Percentiles rank a stretch among this genome's conserved stretches.
Evolutionary conservation across 1,140 invertebrate species (phyloP).

Genomic region (Danaus melanippus): DNA sequence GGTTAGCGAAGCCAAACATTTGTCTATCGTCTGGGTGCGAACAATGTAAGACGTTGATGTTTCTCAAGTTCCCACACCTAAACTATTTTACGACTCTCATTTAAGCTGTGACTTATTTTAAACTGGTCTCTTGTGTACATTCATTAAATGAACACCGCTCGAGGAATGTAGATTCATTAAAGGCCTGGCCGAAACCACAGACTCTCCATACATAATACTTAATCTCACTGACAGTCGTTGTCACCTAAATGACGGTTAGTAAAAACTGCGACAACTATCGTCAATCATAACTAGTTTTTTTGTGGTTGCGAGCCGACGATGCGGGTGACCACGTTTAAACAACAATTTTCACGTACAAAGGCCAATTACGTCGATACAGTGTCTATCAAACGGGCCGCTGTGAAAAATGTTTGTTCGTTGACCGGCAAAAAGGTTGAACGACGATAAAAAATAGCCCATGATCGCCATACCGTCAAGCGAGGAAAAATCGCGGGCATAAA

Average conservation of each 20-base stretch:
- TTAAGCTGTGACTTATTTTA: too few species aligned
- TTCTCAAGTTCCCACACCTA: slow-evolving; percentile 8
- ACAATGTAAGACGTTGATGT: background rate
- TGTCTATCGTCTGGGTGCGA: slow-evolving; percentile 10
- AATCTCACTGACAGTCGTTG: background rate
- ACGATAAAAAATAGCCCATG: slow-evolving; percentile 25
- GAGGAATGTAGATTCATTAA: too few species aligned
- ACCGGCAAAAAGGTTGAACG: slow-evolving; percentile 28
- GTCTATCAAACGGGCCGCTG: slow-evolving; percentile 34
- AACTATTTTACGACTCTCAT: slow-evolving; percentile 7
- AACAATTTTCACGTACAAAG: slow-evolving; percentile 43
- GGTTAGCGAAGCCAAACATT: slow-evolving; percentile 14
- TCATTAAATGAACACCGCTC: too few species aligned
- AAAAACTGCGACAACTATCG: slow-evolving; percentile 8
- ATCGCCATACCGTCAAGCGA: slow-evolving; percentile 23
- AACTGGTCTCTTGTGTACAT: too few species aligned
- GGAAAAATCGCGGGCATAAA: slow-evolving; percentile 26
- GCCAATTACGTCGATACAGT: slow-evolving; percentile 42
- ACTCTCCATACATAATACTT: too few species aligned
- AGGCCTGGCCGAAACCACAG: too few species aligned
- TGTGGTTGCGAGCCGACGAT: slow-evolving; percentile 17
- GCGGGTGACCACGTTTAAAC: slow-evolving; percentile 34
- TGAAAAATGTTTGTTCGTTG: slow-evolving; percentile 37
- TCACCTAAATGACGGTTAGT: background rate
- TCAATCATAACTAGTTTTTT: slow-evolving; percentile 18